Evolutionary conservation across 92 coral and sea anemone species (phyloP).

Genomic region (Palythoa grandiflora): DNA sequence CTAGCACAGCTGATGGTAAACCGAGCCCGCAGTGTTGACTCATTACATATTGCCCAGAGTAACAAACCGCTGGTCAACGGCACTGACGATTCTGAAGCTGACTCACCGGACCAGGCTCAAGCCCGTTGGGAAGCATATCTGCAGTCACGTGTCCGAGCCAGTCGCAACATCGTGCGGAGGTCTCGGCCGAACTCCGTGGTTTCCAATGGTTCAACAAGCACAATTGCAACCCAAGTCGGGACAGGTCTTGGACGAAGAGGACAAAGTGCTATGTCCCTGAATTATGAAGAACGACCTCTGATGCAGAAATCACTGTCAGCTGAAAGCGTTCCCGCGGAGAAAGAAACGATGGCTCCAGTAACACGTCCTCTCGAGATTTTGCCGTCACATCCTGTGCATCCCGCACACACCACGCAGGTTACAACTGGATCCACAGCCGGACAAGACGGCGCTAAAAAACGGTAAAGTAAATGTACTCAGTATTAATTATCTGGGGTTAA

Average conservation of each 20-base stretch:
- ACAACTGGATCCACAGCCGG: not conserved
- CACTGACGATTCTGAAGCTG: conserved; percentile 56
- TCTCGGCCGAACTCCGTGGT: conserved; percentile 73
- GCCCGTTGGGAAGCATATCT: conserved; percentile 97
- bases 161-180: conserved; percentile 69
- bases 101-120: conserved; percentile 76
- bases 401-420: conserved; percentile 15
- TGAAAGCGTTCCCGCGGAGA: conserved; percentile 19
- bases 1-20: conserved; percentile 82
- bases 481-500: too few relatives aligned
- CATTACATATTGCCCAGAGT: conserved; percentile 22
- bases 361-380: conserved; percentile 29
- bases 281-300: conserved; percentile 30
- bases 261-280: conserved; percentile 33
- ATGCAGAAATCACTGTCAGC: conserved; percentile 38
- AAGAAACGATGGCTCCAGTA: not conserved
- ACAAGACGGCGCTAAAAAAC: conserved; percentile 18
- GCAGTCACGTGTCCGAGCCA: conserved; percentile 85
- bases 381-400: conserved; percentile 37
- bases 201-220: conserved; percentile 58
- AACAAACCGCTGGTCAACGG: conserved; percentile 56
- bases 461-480: not conserved
- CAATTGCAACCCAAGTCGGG: conserved; percentile 32
- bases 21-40: conserved; percentile 62
- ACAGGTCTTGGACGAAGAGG: conserved; percentile 36